Evolutionary conservation across 1,140 invertebrate species (phyloP).

Genomic region (Trichonephila clavata): DNA sequence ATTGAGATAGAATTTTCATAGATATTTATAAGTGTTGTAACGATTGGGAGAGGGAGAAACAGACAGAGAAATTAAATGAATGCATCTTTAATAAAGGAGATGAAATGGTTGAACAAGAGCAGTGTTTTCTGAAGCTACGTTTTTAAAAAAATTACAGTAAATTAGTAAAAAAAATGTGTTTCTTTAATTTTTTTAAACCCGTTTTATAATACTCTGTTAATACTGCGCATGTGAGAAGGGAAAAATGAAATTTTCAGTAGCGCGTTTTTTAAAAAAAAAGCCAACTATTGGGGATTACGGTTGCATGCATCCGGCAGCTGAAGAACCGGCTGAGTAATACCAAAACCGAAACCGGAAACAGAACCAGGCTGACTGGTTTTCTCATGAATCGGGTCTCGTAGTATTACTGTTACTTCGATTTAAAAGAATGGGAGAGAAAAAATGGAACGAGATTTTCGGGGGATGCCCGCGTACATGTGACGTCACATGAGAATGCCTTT

Average conservation of each 20-base stretch:
- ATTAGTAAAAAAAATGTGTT: no score
- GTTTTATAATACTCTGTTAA: no score
- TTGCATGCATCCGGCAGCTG: constrained; percentile 71
- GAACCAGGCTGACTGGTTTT: constrained; percentile 58
- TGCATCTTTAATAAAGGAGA: no score
- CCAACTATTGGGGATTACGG: background rate
- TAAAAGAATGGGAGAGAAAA: background rate
- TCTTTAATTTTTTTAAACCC: no score
- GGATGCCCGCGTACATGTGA: constrained; percentile 70
- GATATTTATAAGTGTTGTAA: no score
- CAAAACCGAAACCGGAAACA: constrained; percentile 73
- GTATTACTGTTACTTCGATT: constrained; percentile 37
- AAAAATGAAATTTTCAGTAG: background rate
- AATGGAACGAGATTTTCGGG: constrained; percentile 31
- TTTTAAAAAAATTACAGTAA: no score
- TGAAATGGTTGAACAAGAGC: no score
- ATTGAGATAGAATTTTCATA: no score
- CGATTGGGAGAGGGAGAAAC: no score
- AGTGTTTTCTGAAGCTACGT: no score
- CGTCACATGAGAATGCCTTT: constrained; percentile 75
- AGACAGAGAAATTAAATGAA: no score
- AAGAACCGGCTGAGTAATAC: constrained; percentile 40
- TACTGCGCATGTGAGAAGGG: no score
- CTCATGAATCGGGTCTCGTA: constrained; percentile 56
- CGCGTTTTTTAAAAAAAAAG: background rate